A percentile compares a stretch with the other conserved stretches of the same genome.
phyloP scores from a whole-genome alignment of 2,797 vertebrate genomes.

The Cacajao melanocephalus region DNA sequence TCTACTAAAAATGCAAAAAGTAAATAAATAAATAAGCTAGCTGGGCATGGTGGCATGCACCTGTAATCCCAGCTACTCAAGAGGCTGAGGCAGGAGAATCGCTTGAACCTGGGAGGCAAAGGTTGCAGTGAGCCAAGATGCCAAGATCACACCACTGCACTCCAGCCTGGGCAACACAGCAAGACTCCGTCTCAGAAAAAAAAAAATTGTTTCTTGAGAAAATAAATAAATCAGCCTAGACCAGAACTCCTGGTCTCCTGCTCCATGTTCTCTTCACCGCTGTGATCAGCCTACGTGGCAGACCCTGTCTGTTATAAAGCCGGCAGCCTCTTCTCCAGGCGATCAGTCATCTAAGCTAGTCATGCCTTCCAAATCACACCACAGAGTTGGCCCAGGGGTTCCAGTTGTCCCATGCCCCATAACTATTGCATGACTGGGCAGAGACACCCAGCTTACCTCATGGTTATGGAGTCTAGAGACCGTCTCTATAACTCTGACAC shows the following conservation, averaged over 20 bases:
- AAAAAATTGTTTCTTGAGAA: conserved; percentile 12
- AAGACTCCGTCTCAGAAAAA: not conserved
- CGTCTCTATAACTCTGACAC: not conserved
- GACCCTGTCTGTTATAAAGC: not conserved
- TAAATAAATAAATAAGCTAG: too few relatives aligned
- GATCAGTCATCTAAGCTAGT: not conserved
- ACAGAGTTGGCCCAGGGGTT: not conserved
- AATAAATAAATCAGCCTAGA: not conserved
- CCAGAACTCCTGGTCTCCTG: not conserved
- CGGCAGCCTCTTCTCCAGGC: not conserved
- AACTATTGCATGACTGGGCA: not conserved
- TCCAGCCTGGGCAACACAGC: too few relatives aligned
- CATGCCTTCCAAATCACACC: not conserved
- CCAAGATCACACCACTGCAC: too few relatives aligned
- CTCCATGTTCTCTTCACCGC: not conserved
- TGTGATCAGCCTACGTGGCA: not conserved
- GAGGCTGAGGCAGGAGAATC: too few relatives aligned
- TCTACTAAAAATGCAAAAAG: too few relatives aligned
- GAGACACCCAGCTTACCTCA: not conserved
- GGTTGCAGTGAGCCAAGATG: too few relatives aligned
- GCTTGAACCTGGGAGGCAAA: too few relatives aligned
- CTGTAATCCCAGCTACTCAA: too few relatives aligned
- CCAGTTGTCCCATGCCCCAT: too few relatives aligned
- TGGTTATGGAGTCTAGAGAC: not conserved
- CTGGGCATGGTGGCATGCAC: too few relatives aligned